Evolutionary conservation across 2,113 vertebrate genomes (phyloP), one percentile per base, ranked within the genome.

Genomic region (Myotis brandtii): DNA sequence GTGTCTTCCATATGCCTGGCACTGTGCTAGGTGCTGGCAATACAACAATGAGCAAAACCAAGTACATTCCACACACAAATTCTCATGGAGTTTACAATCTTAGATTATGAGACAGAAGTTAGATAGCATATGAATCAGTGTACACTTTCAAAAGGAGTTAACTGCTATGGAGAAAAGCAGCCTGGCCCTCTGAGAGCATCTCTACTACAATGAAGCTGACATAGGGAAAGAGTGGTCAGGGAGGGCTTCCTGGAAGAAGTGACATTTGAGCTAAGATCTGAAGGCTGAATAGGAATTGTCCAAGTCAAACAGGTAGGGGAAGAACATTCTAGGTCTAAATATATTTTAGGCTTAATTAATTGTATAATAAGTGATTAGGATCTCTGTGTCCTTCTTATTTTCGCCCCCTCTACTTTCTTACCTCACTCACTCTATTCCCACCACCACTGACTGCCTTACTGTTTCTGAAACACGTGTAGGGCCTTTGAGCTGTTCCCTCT

Each of bases 211-310:
- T n/a, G 52, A 59, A 59, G n/a, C 46, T 70, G 37, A 64, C 23
- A 14, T 0, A 27, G 21, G 56, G 11, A 59, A 73, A 56, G 91
- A 80, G 52, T 56, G 64, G 30, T 83, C 59, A 66, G 66, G 64
- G 81, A 93, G 23, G 86, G 27, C 84, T 95, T 97, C 86, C 80
- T 87, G 67, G 87, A 93, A 25, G 56, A 93, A 90, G 48, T 30
- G 64, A 77, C 16, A 18, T 75, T 85, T 92, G 80, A 76, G 25
- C 11, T 16, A 48, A 88, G 50, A 81, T 64, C 50, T 82, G 66
- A 66, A 67, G 7, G 30, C 43, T 76, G 23, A 88, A 12, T 50
- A 73, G 34, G 27, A 54, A 18, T 50, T 48, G 59, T 46, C 34
- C 32, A 84, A 81, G 40, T 87, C 64, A 40, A 59, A 59, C n/a